Percentiles rank a stretch among this genome's conserved stretches.
These are phyloP conservation scores for Napeogenes inachia DNA, from an alignment of 2,888 invertebrate species.

Conservation along the genomic window DNA sequence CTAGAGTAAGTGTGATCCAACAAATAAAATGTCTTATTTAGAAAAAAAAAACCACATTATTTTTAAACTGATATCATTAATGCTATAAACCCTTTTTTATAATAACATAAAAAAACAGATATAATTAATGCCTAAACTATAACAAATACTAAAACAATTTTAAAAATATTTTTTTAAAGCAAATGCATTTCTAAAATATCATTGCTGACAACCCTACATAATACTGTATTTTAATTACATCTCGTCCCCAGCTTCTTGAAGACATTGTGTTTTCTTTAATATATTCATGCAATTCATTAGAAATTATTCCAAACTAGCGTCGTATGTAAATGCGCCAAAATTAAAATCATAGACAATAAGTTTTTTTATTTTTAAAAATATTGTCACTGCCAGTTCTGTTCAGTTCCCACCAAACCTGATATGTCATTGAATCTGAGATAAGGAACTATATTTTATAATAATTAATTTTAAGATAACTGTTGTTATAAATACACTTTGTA, in stretches of 20 bases:
- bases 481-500: slow-evolving; percentile 2
- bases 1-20: no score
- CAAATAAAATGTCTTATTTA: no score
- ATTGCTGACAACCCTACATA: slow-evolving; percentile 29
- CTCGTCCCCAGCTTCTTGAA: slow-evolving; percentile 61
- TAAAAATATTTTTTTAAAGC: no score
- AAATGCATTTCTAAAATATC: background rate
- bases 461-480: slow-evolving; percentile 2
- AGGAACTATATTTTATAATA: slow-evolving; percentile 22
- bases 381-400: slow-evolving; percentile 56
- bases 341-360: slow-evolving; percentile 66
- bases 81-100: no score
- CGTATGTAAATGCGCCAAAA: slow-evolving; percentile 63
- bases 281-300: slow-evolving; percentile 67
- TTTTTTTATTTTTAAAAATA: slow-evolving; percentile 45
- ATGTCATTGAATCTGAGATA: slow-evolving; percentile 38
- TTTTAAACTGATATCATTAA: no score
- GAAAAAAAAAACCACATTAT: no score
- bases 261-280: slow-evolving; percentile 67
- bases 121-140: no score
- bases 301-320: slow-evolving; percentile 52
- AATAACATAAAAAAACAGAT: no score
- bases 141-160: no score
- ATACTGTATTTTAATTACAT: slow-evolving; percentile 59
- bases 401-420: slow-evolving; percentile 64